A percentile compares a stretch with the other conserved stretches of the same genome.
Conservation (phyloP, 2,113 vertebrate genomes). For the Fulica atra region DNA sequence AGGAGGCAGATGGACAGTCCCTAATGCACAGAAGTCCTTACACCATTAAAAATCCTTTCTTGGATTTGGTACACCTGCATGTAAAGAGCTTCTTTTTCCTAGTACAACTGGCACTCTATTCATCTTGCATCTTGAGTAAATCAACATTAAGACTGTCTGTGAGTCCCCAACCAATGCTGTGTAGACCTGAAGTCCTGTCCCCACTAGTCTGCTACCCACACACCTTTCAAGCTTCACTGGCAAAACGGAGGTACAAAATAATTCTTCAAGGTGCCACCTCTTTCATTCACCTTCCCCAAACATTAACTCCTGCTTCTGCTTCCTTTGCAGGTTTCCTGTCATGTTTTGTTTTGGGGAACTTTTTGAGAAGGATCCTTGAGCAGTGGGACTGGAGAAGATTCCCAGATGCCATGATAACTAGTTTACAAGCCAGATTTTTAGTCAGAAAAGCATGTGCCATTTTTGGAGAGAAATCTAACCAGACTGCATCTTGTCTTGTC, state of each 20-base stretch:
- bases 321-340: background rate
- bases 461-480: background rate
- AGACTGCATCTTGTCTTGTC: background rate
- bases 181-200: background rate
- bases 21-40: background rate
- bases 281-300: background rate
- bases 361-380: background rate
- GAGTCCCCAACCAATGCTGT: background rate
- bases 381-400: background rate
- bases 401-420: background rate
- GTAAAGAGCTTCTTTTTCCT: background rate
- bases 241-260: background rate
- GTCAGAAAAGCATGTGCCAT: background rate
- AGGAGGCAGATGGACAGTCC: accelerated
- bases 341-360: background rate
- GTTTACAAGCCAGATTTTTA: background rate
- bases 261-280: background rate
- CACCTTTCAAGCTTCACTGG: background rate
- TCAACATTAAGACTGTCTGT: background rate
- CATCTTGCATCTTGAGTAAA: background rate
- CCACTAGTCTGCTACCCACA: background rate
- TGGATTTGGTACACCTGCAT: background rate
- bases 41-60: background rate
- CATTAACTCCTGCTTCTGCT: background rate
- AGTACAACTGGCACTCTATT: accelerated